These are phyloP conservation scores for Gryllus longicercus DNA, from an alignment of 2,888 invertebrate genomes.

Conservation along the genomic window DNA sequence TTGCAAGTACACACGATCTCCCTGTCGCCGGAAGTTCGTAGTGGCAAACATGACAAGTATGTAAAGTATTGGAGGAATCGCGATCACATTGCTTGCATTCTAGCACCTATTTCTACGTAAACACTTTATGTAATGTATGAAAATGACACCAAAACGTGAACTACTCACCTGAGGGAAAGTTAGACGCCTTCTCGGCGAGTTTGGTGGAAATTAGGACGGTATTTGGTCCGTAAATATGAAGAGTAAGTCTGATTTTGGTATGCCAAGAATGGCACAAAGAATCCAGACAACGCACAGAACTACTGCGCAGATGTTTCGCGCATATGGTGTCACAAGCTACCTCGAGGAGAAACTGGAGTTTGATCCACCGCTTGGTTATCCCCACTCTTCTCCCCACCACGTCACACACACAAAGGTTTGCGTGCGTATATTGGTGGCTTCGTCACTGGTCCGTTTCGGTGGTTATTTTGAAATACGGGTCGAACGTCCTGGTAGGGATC, in stretches of 20 bases:
- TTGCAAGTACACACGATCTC: constrained; percentile 32
- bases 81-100: constrained; percentile 72
- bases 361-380: constrained; percentile 26
- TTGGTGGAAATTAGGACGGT: constrained; percentile 63
- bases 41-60: constrained; percentile 64
- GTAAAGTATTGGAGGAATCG: constrained; percentile 73
- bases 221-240: constrained; percentile 60
- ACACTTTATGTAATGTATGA: constrained; percentile 33
- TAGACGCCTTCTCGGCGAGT: constrained; percentile 60
- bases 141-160: constrained; percentile 53
- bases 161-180: constrained; percentile 71
- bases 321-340: constrained; percentile 69
- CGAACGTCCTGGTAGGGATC: too few species aligned
- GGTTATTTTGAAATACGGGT: constrained; percentile 25
- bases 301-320: constrained; percentile 77
- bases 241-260: constrained; percentile 68
- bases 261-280: constrained; percentile 97
- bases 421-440: constrained; percentile 30
- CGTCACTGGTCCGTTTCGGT: constrained; percentile 27
- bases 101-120: constrained; percentile 48
- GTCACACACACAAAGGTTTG: constrained; percentile 25
- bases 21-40: constrained; percentile 43
- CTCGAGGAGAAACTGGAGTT: constrained; percentile 49
- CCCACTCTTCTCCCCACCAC: constrained; percentile 3
- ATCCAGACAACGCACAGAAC: constrained; percentile 90